Conservation (phyloP, 2,113 vertebrate species). For the Anguilla rostrata region DNA sequence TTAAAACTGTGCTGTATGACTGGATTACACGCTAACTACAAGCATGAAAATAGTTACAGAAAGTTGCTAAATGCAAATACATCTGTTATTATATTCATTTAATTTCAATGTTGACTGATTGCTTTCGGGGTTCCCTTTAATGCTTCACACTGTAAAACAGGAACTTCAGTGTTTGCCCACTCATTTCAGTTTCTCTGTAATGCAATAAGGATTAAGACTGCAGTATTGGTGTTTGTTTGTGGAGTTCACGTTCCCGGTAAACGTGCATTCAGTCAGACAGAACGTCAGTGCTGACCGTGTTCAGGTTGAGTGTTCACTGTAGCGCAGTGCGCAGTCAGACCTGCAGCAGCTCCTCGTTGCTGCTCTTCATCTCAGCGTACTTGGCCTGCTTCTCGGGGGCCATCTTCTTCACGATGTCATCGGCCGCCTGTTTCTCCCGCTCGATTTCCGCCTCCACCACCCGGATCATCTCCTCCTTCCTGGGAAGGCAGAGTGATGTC, state of each 20-base stretch:
- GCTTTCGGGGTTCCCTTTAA: neutral
- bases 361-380: slow-evolving; percentile 80
- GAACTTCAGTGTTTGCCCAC: neutral
- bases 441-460: slow-evolving; percentile 80
- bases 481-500: slow-evolving; percentile 51
- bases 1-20: neutral
- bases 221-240: too few relatives aligned
- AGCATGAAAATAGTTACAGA: neutral
- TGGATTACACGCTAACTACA: neutral
- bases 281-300: too few relatives aligned
- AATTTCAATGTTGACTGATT: neutral
- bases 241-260: too few relatives aligned
- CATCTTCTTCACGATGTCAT: slow-evolving; percentile 87
- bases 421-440: slow-evolving; percentile 78
- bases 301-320: neutral
- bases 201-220: neutral
- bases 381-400: slow-evolving; percentile 78
- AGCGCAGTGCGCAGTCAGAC: slow-evolving; percentile 50
- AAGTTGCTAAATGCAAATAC: neutral
- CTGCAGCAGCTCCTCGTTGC: slow-evolving; percentile 87
- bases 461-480: slow-evolving; percentile 85
- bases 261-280: too few relatives aligned
- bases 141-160: neutral
- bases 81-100: neutral
- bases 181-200: neutral